Base-by-base conservation (phyloP, 2,797 vertebrate species). In the Sebastes paucispinis region DNA sequence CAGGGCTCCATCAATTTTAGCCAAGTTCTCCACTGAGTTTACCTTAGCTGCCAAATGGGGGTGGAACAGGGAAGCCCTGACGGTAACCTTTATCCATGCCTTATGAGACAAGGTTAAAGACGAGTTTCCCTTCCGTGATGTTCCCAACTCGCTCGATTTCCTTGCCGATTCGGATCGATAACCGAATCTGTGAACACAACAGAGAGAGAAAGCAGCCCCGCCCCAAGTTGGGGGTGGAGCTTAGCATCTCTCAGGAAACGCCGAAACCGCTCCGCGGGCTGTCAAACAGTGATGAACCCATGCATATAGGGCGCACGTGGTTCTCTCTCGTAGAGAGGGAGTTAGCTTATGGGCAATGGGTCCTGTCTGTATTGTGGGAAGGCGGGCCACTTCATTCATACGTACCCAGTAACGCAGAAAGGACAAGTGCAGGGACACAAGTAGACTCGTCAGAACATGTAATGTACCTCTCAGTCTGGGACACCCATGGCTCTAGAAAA, bases 301-400 rank as follows among this genome's bases (percentile, higher is more conserved):
- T 1, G 50, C 20, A 54, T 0, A 22, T 54, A 54, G 20, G 18
- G 20, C 20, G 0, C 50, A 52, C 4, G 18, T 20, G 50, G 50
- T 0, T 47, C 39, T 43, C 13, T 43, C 39, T 0, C 39, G 18
- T 50, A 50, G 47, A 50, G 6, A 20, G 47, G 39, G 39, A 43
- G 39, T 16, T 16, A 43, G 6, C 39, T 43, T 50, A 50, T 52
- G 20, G 14, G 20, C 18, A 52, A 1, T 52, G 43, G 43, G 43
- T 18, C 16, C 43, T 47, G 43, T 47, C 16, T 47, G 50, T 52
- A 52, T n/a, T 52, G 8, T 52, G 50, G 50, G 20, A n/a, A 52
- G 2, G 20, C 4, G 14, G 20, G 50, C 50, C 20, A 52, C 20
- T 52, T 52, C 20, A 52, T 52, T n/a, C 20, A n/a, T 52, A 47